Evolutionary conservation across 1,140 invertebrate species (phyloP).

Genomic region (Dendroctonus ponderosae): DNA sequence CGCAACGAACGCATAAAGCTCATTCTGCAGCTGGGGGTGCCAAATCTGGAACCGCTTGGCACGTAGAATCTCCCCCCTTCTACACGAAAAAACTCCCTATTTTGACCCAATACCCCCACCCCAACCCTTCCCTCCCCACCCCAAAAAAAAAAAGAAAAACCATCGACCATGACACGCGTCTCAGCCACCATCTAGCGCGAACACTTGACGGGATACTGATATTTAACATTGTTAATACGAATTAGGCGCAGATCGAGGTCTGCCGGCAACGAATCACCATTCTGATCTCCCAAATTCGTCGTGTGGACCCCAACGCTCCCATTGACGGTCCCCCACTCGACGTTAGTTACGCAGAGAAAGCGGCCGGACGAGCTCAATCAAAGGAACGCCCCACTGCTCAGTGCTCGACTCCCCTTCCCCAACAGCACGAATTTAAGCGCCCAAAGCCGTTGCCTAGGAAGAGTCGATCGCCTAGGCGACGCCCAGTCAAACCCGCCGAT

Average conservation of each 20-base stretch:
- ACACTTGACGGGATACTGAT: constrained; percentile 45
- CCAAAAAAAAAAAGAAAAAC: constrained; percentile 1
- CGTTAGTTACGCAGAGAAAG: constrained; percentile 54
- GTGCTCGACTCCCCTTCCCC: background rate
- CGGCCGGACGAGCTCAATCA: constrained; percentile 42
- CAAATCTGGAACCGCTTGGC: constrained; percentile 71
- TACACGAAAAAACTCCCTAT: constrained; percentile 22
- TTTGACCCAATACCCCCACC: constrained; percentile 28
- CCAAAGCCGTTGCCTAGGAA: constrained; percentile 39
- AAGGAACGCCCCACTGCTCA: constrained; percentile 36
- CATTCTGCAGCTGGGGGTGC: constrained; percentile 78
- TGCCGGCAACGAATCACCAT: constrained; percentile 65
- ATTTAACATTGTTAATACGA: constrained; percentile 54
- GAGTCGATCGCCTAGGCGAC: constrained; percentile 45
- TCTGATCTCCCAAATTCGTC: constrained; percentile 66
- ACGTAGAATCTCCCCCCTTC: constrained; percentile 51
- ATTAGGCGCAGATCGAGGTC: constrained; percentile 70
- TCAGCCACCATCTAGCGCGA: constrained; percentile 47
- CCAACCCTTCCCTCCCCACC: constrained; percentile 23
- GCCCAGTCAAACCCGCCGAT: constrained; percentile 5
- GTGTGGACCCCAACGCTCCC: constrained; percentile 67
- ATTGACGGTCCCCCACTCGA: constrained; percentile 49
- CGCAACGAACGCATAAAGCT: constrained; percentile 84
- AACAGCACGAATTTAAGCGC: background rate
- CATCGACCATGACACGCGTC: constrained; percentile 40